phyloP scores from a whole-genome alignment of 2,888 invertebrate genomes.

The Lycocerus yunnanus region DNA sequence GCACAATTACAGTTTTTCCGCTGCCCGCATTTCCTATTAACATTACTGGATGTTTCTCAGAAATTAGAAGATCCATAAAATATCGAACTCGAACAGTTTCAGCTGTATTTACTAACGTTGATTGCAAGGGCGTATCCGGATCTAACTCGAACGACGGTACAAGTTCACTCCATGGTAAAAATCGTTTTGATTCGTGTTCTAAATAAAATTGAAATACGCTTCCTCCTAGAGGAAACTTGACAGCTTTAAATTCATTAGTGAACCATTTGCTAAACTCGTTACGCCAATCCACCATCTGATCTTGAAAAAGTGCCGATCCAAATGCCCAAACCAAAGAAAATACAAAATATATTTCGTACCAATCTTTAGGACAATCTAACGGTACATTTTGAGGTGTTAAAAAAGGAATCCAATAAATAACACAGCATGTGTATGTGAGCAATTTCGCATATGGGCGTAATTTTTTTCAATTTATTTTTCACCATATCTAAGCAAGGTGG shows the following conservation, averaged over 20 bases:
- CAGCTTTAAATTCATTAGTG: slow-evolving; percentile 85
- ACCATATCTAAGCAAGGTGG: slow-evolving; percentile 79
- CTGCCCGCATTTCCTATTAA: slow-evolving; percentile 87
- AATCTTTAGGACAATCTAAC: slow-evolving; percentile 88
- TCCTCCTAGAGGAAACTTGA: slow-evolving; percentile 83
- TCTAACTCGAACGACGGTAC: slow-evolving; percentile 82
- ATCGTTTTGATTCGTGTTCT: slow-evolving; percentile 82
- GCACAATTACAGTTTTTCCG: slow-evolving; percentile 91
- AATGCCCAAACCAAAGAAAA: slow-evolving; percentile 93
- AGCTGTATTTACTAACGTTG: slow-evolving; percentile 77
- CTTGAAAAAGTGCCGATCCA: slow-evolving; percentile 89
- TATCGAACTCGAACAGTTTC: slow-evolving; percentile 87
- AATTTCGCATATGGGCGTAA: slow-evolving; percentile 89
- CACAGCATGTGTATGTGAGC: slow-evolving; percentile 89
- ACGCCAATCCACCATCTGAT: slow-evolving; percentile 88
- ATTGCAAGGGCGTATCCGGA: slow-evolving; percentile 82
- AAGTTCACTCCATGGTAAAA: slow-evolving; percentile 84
- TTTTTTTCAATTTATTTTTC: slow-evolving; percentile 79
- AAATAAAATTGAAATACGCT: slow-evolving; percentile 90
- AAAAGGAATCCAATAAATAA: slow-evolving; percentile 82
- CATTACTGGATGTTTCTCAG: slow-evolving; percentile 84
- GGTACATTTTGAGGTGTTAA: slow-evolving; percentile 81
- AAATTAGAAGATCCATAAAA: slow-evolving; percentile 84
- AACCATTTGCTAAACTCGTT: slow-evolving; percentile 97
- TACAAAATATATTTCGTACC: slow-evolving; percentile 93